These are phyloP conservation scores for Notocelia uddmanniana DNA, from an alignment of 2,888 invertebrate species.

Conservation along the genomic window DNA sequence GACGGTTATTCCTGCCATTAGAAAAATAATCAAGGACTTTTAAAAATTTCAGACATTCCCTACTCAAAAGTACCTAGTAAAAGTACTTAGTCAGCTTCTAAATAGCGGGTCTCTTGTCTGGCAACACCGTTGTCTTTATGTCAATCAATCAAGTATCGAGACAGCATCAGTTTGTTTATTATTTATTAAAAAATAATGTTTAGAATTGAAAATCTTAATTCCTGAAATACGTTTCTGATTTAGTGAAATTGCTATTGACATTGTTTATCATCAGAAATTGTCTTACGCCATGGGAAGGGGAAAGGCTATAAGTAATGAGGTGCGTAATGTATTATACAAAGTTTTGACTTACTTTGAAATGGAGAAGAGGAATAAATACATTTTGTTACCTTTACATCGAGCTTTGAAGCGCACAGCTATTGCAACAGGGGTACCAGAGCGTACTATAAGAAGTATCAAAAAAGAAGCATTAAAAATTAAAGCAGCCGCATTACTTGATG, in stretches of 20 bases:
- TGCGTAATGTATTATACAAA: conserved; percentile 35
- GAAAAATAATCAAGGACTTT: too few species aligned
- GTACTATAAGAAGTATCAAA: conserved; percentile 31
- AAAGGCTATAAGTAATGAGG: conserved; percentile 25
- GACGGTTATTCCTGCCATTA: too few species aligned
- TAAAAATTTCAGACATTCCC: too few species aligned
- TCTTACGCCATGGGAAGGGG: conserved; percentile 25
- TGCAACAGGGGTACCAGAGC: conserved; percentile 28
- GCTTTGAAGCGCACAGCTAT: conserved; percentile 31
- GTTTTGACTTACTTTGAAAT: conserved; percentile 35
- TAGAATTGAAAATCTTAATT: neutral
- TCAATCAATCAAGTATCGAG: neutral
- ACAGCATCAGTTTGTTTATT: conserved; percentile 17
- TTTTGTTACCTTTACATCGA: conserved; percentile 27
- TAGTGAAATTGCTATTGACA: neutral
- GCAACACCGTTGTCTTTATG: neutral
- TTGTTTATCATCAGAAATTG: neutral
- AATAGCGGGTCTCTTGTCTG: too few species aligned
- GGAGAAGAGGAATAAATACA: conserved; percentile 32
- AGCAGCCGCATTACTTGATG: conserved; percentile 28
- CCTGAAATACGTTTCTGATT: neutral
- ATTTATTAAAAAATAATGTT: conserved; percentile 1
- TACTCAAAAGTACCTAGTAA: too few species aligned
- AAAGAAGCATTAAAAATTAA: conserved; percentile 27
- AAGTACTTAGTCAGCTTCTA: too few species aligned